Evolutionary conservation across 2,113 vertebrate genomes (phyloP), one percentile per base, ranked within the genome.

Genomic region (Semicossyphus pulcher): DNA sequence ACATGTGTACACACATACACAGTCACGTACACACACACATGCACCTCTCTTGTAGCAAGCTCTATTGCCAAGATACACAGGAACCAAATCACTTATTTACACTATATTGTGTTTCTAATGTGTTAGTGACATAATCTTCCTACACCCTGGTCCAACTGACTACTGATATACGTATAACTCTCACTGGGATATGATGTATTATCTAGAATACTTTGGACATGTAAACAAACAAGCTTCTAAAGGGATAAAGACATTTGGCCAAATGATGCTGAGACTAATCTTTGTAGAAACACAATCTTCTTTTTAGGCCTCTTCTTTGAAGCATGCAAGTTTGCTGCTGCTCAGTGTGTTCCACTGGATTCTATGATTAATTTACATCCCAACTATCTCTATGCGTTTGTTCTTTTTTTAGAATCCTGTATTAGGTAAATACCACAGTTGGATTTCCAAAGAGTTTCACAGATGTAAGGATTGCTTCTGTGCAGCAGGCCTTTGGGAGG

Each of bases 351-450:
- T 52, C 21, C 16, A 20, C 42, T 57, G 45, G 20, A 69, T 44
- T 56, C 47, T 26, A 23, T 25, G 28, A 70, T 14, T 29, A 7
- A 20, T 48, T 42, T 32, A 32, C 4, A 32, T 32, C 9, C n/a
- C n/a, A n/a, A n/a, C n/a, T n/a, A n/a, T n/a, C n/a, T n/a, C n/a
- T n/a, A n/a, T n/a, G n/a, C n/a, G n/a, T n/a, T n/a, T n/a, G n/a
- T n/a, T n/a, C n/a, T n/a, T n/a, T n/a, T n/a, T n/a, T n/a, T n/a
- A n/a, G n/a, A n/a, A n/a, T 74, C 61, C 72, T 74, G 65, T 63
- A 85, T 85, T 77, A 72, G 84, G 88, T 88, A 84, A 86, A 87
- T 76, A 85, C 62, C 62, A 84, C 72, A 74, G 85, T 62, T 72
- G 65, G 69, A 59, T 85, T 76, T 80, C 73, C 53, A 45, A 61